These are phyloP conservation scores for Vespertilio murinus DNA, from an alignment of 2,797 vertebrate genomes.

Conservation along the genomic window DNA sequence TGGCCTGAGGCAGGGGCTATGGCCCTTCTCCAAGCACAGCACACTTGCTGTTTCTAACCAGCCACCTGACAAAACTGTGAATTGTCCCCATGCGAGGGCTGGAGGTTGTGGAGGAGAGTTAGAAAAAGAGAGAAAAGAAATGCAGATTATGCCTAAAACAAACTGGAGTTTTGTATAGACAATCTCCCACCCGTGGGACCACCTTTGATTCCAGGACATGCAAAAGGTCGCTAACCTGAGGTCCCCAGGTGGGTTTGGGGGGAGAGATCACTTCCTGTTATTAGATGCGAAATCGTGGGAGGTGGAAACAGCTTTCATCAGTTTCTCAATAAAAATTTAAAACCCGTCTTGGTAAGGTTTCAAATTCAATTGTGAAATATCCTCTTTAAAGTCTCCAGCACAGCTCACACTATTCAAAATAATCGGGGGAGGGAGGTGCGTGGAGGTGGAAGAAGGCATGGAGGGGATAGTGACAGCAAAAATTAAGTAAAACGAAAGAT, in stretches of 20 bases:
- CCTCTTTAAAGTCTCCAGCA: slow-evolving; percentile 27
- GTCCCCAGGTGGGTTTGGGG: background rate
- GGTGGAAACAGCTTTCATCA: background rate
- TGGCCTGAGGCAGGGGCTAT: background rate
- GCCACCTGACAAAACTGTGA: background rate
- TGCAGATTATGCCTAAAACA: background rate
- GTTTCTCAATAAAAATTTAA: slow-evolving; percentile 43
- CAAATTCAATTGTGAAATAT: slow-evolving; percentile 42
- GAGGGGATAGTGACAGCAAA: background rate
- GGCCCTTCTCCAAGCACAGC: background rate
- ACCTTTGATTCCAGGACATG: background rate
- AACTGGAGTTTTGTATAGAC: rapidly evolving
- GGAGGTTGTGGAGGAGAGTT: background rate
- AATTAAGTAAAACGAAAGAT: background rate
- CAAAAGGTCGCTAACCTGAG: background rate
- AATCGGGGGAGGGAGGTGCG: background rate
- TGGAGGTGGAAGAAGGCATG: background rate
- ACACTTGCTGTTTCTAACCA: background rate
- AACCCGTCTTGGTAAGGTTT: background rate
- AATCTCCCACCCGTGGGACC: background rate
- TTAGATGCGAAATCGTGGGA: background rate
- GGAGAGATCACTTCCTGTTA: background rate
- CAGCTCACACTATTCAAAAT: background rate
- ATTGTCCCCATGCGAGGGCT: background rate
- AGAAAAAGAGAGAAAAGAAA: background rate